Evolutionary conservation across 2,888 invertebrate genomes (phyloP), one percentile per base, ranked within the genome.

Genomic region (Tromatobia lineatoria): DNA sequence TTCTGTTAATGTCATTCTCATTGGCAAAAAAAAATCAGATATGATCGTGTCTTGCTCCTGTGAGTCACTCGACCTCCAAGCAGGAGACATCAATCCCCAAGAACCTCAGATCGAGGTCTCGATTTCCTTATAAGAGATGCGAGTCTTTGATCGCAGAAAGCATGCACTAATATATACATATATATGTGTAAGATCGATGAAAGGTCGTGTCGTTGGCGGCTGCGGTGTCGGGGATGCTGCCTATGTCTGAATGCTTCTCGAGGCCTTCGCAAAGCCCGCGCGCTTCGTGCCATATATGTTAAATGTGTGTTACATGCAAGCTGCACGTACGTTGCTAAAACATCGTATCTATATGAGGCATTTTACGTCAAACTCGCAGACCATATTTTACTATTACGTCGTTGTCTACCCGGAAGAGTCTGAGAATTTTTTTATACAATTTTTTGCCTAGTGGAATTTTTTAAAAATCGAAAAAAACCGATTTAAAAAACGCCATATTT

Each of bases 11-110:
- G 73, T 80, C 76, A 61, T 52, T 77, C 34, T 45, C 47, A 74
- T 20, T n/a, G 59, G n/a, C 42, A 66, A 54, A 70, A 47, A 50
- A 67, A 50, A 77, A 75, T 67, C 73, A 71, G 64, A 75, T 75
- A 79, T 45, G 77, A 85, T 77, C 85, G 83, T 75, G 76, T 74
- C 66, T 78, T 77, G 78, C 80, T 80, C 67, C 66, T 42, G 85
- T 82, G 85, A 85, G 85, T 85, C 82, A 85, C 82, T 82, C 85
- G 85, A 82, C 85, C 85, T 85, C 85, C 82, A 66, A 76, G 78
- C 67, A 57, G 82, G 57, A 20, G 85, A 85, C 85, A 85, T 85
- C 85, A 82, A 85, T 85, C 82, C 84, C 52, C 80, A 70, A 75
- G 75, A 83, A 77, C 77, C 71, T 67, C 85, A 64, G 79, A 85